Evolutionary conservation across 2,113 vertebrate genomes (phyloP), one percentile per base, ranked within the genome.

Genomic region (Rafetus swinhoei): DNA sequence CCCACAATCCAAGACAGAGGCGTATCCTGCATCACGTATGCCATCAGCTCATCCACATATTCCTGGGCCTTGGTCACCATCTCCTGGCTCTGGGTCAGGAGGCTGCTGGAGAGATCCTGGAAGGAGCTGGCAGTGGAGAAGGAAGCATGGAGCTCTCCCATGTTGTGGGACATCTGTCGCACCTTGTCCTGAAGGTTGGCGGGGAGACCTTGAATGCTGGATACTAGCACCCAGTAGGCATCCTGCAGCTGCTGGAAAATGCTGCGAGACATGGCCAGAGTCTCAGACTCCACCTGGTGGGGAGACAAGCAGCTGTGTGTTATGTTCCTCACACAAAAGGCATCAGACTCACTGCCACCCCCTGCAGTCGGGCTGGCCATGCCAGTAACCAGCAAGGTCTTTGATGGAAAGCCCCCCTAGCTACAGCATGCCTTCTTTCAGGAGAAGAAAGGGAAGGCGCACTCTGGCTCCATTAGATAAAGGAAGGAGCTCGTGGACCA

Each of bases 131-230:
- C 87, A 53, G 90, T 90, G 1, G 97, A 87, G 11, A 99, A 95
- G 29, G 98, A 97, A 35, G 98, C 93, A 65, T 98, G 98, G 39
- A 99, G 97, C 21, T 98, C 98, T 27, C 98, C 98, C 2, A 98
- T 97, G 3, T 98, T 98, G 35, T 9, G 95, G 32, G 96, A 95
- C 0, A 98, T 98, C 9, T 90, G 97, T 87, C 97, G 4, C n/a
- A 98, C 97, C 96, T 99, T 98, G 19, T 98, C 98, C 96, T 98
- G 98, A 80, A 99, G 96, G 1, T 97, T 93, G 19, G 79, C 27
- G 1, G 99, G 99, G 76, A 99, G 97, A 32, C 98, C 98, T 93
- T 99, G 98, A 88, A 98, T 96, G 54, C 98, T 98, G 79, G 98
- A 96, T 65, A 98, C 98, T 83, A 99, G 97, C 0, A 91, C 96